Base-by-base conservation (phyloP, 2,113 vertebrate species). In the Tylochromis polylepis region DNA sequence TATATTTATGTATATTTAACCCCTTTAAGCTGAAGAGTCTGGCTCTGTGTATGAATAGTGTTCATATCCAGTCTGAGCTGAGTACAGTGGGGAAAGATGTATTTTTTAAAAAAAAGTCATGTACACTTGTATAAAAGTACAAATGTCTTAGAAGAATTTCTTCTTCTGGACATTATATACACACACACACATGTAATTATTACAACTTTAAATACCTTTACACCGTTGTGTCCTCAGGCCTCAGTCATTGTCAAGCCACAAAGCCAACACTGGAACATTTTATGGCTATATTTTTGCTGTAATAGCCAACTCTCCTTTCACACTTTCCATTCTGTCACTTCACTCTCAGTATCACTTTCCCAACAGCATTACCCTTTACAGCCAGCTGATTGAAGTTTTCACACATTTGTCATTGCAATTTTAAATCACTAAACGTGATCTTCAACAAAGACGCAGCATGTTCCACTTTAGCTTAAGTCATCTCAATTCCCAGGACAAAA, bases 361-460 rank as follows among this genome's bases (percentile, higher is more conserved):
- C 18, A 22, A 67, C 53, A 84, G 16, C n/a, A 57, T 36, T 36
- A 14, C 1, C 4, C 3, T 31, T 65, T 31, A 36, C 49, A 77
- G 27, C 46, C 15, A 53, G 36, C 3, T 16, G 4, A 34, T 18
- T 49, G 16, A 58, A 79, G n/a, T 27, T 51, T 65, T 57, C 22
- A 34, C 65, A 75, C 81, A 81, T 78, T 87, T 58, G 38, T 65
- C 70, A 15, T 12, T 24, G 11, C 31, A 80, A 75, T 36, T 87
- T 67, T 31, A 2, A 72, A 46, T 77, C 55, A 83, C 55, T 83
- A 11, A 82, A 72, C 5, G 20, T 70, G 46, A 65, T 65, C 46
- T n/a, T 70, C 29, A 20, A 55, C 62, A 84, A 72, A 88, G 14
- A 72, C 0, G 29, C 38, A 29, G n/a, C 46, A 41, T 20, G 79